Evolutionary conservation across 2,888 invertebrate species (phyloP).

Genomic region (Myathropa florea): DNA sequence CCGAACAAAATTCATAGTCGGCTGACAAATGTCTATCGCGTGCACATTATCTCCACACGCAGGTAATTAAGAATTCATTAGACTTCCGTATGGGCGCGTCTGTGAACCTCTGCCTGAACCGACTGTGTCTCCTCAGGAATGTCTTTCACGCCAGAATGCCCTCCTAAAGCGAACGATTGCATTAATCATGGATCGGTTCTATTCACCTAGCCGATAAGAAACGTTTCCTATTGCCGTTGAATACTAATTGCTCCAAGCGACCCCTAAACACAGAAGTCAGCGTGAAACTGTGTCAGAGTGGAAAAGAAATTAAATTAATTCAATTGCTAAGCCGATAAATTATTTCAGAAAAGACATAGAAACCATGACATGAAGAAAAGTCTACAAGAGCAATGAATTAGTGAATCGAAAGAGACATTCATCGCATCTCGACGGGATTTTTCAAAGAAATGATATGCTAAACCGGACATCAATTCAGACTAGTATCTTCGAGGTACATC

Average conservation of each 20-base stretch:
- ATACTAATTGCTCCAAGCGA: not conserved
- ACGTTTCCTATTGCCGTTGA: not conserved
- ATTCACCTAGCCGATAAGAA: not conserved
- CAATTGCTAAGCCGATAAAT: conserved; percentile 12
- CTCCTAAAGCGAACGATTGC: not conserved
- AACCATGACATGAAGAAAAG: conserved; percentile 15
- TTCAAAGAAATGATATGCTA: conserved; percentile 15
- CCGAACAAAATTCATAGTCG: not conserved
- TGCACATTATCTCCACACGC: not conserved
- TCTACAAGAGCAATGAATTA: conserved; percentile 44
- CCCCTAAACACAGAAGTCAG: not conserved
- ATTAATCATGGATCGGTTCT: conserved; percentile 21
- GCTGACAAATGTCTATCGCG: not conserved
- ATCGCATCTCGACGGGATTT: conserved; percentile 36
- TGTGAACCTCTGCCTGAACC: not conserved
- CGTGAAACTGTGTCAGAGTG: conserved; percentile 35
- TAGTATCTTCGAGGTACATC: conserved; percentile 7
- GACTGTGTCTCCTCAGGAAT: not conserved
- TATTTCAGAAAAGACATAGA: conserved; percentile 26
- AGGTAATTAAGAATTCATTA: not conserved
- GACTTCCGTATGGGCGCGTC: not conserved
- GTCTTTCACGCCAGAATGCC: not conserved
- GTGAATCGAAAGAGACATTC: conserved; percentile 49
- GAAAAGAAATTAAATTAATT: conserved; percentile 45
- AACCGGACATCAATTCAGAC: conserved; percentile 44